phyloP scores from a whole-genome alignment of 2,113 vertebrate genomes.

The Pangasianodon gigas region DNA sequence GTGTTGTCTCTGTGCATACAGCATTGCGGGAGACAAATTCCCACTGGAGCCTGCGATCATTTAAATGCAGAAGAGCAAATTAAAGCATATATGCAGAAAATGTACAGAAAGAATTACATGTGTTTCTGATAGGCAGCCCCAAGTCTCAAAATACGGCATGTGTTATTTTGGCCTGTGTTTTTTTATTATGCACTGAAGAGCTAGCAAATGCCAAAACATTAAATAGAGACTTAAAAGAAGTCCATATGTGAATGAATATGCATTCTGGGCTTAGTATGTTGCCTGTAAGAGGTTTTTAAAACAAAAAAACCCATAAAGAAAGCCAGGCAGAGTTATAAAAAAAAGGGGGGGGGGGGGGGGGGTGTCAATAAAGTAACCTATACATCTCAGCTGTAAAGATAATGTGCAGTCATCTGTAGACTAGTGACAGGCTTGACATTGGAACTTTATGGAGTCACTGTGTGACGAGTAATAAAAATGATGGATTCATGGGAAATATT shows the following conservation, averaged over 20 bases:
- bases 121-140: conserved; percentile 56
- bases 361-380: conserved; percentile 16
- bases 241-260: conserved; percentile 60
- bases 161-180: conserved; percentile 50
- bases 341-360: no score
- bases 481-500: not conserved
- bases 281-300: conserved; percentile 40
- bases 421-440: not conserved
- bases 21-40: conserved; percentile 12
- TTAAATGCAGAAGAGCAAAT: conserved; percentile 15
- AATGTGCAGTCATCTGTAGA: conserved; percentile 6
- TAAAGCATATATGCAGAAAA: conserved; percentile 41
- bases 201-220: conserved; percentile 30
- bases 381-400: conserved; percentile 34
- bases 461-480: not conserved
- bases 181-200: conserved; percentile 59
- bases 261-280: conserved; percentile 43
- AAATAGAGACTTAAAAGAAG: conserved; percentile 53
- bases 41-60: conserved; percentile 50
- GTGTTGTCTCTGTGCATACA: not conserved
- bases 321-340: conserved; percentile 9
- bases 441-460: not conserved
- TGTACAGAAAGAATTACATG: conserved; percentile 48
- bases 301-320: conserved; percentile 40
- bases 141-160: conserved; percentile 36